A percentile compares a stretch with the other conserved stretches of the same genome.
phyloP scores from a whole-genome alignment of 2,888 invertebrate species.

The Mongoloraphidia duomilia region DNA sequence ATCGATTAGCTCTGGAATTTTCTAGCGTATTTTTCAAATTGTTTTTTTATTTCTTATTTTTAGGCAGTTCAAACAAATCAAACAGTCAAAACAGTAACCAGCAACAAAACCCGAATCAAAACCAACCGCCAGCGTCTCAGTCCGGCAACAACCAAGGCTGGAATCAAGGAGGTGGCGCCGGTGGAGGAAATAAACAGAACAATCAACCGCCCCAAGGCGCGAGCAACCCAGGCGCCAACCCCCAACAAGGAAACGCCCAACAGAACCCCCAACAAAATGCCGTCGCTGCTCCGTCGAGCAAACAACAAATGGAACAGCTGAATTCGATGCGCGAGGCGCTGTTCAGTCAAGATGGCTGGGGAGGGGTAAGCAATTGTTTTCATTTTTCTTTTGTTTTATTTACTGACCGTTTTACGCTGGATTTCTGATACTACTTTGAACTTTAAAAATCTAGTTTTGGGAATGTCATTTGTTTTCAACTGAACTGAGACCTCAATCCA shows the following conservation, averaged over 20 bases:
- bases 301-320: constrained; percentile 73
- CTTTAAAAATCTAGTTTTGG: too few species aligned
- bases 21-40: not conserved
- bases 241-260: constrained; percentile 19
- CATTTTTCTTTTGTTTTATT: not conserved
- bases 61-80: constrained; percentile 27
- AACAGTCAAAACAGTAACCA: constrained; percentile 31
- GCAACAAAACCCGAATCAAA: constrained; percentile 28
- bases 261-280: constrained; percentile 31
- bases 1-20: not conserved
- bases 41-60: constrained; percentile 1
- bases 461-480: too few species aligned
- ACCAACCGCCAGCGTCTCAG: constrained; percentile 33
- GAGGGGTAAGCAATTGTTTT: constrained; percentile 51
- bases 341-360: constrained; percentile 88
- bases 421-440: too few species aligned
- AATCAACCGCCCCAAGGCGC: constrained; percentile 28
- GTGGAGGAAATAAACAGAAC: constrained; percentile 15
- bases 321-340: constrained; percentile 84
- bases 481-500: too few species aligned
- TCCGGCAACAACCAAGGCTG: constrained; percentile 26
- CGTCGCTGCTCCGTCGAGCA: constrained; percentile 49
- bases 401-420: too few species aligned
- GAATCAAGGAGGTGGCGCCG: constrained; percentile 19
- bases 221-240: constrained; percentile 31